Percentiles rank a stretch among this genome's conserved stretches.
phyloP scores from a whole-genome alignment of 53 echinoderm and acorn worm genomes.

The Echinometra lucunter region DNA sequence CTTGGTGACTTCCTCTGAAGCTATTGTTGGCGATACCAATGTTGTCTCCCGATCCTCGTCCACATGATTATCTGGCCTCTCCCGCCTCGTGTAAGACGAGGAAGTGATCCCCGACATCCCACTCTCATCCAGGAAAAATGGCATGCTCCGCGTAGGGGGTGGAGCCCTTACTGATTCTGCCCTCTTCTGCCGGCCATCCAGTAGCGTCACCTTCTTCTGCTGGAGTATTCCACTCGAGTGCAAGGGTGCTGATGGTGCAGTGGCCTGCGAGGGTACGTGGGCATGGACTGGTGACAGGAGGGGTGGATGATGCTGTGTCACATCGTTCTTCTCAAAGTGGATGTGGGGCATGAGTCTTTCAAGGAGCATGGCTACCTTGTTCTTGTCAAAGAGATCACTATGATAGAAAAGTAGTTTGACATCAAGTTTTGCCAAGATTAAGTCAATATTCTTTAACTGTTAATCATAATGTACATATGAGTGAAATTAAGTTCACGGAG shows the following conservation, averaged over 20 bases:
- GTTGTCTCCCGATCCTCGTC: constrained; percentile 67
- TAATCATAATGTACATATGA: no score
- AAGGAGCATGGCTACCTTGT: constrained; percentile 84
- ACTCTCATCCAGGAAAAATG: constrained; percentile 81
- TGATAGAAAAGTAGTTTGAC: background rate
- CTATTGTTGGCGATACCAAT: constrained; percentile 58
- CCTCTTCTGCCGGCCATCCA: constrained; percentile 70
- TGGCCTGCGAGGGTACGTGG: constrained; percentile 1
- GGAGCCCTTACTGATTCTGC: constrained; percentile 17
- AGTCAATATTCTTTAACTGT: no score
- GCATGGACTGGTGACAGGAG: constrained; percentile 64
- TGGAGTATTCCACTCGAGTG: constrained; percentile 90
- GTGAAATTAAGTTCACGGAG: no score
- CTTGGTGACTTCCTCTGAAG: constrained; percentile 65
- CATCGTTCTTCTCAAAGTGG: constrained; percentile 73
- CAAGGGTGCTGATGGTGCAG: constrained; percentile 78
- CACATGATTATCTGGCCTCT: constrained; percentile 56
- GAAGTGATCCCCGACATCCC: constrained; percentile 78
- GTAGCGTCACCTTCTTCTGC: constrained; percentile 85
- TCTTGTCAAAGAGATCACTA: constrained; percentile 91
- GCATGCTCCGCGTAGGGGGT: constrained; percentile 61
- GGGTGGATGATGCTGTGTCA: constrained; percentile 15
- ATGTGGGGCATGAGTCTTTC: constrained; percentile 87
- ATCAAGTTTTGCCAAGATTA: background rate
- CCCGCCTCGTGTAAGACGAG: constrained; percentile 73